Evolutionary conservation across 2,888 invertebrate genomes (phyloP).

Genomic region (Panopea generosa): DNA sequence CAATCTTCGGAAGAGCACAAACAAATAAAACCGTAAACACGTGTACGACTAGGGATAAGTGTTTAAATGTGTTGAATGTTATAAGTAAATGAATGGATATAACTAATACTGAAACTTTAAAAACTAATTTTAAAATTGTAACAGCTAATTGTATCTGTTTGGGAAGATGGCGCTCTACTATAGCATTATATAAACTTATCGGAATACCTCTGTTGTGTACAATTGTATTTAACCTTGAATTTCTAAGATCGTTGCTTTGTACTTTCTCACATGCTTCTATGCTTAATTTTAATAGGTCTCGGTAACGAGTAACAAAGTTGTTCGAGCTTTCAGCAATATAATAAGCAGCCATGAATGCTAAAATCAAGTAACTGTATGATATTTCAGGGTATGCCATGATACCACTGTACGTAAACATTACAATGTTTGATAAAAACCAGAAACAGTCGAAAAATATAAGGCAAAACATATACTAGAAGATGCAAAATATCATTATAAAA

Average conservation of each 20-base stretch:
- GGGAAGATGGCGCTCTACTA: slow-evolving; percentile 34
- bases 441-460: slow-evolving; percentile 47
- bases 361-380: slow-evolving; percentile 48
- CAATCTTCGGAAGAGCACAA: slow-evolving; percentile 47
- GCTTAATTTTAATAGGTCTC: slow-evolving; percentile 27
- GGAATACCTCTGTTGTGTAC: slow-evolving; percentile 27
- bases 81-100: slow-evolving; percentile 44
- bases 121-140: slow-evolving; percentile 35
- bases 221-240: background rate
- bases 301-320: slow-evolving; percentile 32
- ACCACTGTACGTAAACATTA: slow-evolving; percentile 49
- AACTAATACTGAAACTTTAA: slow-evolving; percentile 23
- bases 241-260: background rate
- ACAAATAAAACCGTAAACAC: slow-evolving; percentile 52
- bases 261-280: slow-evolving; percentile 27
- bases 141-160: slow-evolving; percentile 30
- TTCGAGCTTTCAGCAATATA: slow-evolving; percentile 40
- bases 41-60: slow-evolving; percentile 46
- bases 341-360: slow-evolving; percentile 43
- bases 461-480: slow-evolving; percentile 52
- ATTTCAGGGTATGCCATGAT: slow-evolving; percentile 45
- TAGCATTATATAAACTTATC: slow-evolving; percentile 16
- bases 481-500: slow-evolving; percentile 8
- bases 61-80: slow-evolving; percentile 44
- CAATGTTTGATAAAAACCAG: slow-evolving; percentile 49